Percentiles rank a stretch among this genome's conserved stretches.
These are phyloP conservation scores for Eurosta solidaginis DNA, from an alignment of 1,140 invertebrate genomes.

Conservation along the genomic window DNA sequence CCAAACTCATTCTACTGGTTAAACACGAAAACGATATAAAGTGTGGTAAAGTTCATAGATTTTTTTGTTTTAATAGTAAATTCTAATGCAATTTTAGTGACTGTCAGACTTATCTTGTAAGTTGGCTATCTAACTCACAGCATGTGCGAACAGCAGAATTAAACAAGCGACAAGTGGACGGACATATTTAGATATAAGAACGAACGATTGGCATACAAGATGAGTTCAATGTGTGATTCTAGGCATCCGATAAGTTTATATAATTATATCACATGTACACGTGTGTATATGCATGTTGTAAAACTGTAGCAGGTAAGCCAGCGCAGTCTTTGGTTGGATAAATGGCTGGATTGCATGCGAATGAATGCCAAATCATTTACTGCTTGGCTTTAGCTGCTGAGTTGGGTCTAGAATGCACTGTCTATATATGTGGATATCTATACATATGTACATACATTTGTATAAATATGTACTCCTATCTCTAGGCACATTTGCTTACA, in stretches of 20 bases:
- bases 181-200: not conserved
- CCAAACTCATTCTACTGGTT: too few species aligned
- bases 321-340: not conserved
- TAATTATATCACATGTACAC: not conserved
- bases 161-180: constrained; percentile 24
- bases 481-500: not conserved
- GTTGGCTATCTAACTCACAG: not conserved
- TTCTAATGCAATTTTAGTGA: constrained; percentile 12
- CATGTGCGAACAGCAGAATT: constrained; percentile 23
- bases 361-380: not conserved
- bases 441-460: not conserved
- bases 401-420: not conserved
- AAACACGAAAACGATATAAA: not conserved
- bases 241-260: not conserved
- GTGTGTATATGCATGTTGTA: not conserved
- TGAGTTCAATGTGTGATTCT: not conserved
- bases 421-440: not conserved
- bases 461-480: not conserved
- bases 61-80: too few species aligned
- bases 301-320: not conserved
- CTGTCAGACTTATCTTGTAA: constrained; percentile 19
- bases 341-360: constrained; percentile 1
- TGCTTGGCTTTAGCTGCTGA: not conserved
- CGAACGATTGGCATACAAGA: constrained; percentile 1
- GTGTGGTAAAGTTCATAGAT: not conserved